Evolutionary conservation across 2,113 vertebrate species (phyloP).

Genomic region (Asarcornis scutulata): DNA sequence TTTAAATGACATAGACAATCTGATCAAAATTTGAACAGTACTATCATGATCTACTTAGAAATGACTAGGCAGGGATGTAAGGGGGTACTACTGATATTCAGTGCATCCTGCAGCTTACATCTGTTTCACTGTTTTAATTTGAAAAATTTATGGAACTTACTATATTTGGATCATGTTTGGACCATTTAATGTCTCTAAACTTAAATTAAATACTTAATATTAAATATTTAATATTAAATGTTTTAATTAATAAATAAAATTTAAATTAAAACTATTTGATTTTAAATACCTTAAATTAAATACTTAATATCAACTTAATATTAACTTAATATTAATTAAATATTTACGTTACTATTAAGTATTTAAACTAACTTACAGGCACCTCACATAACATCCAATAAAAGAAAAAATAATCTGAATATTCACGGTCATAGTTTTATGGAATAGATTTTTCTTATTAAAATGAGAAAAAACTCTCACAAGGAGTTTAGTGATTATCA

Average conservation of each 20-base stretch:
- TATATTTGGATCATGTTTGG: neutral
- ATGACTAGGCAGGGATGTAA: neutral
- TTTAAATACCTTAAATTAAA: too few species aligned
- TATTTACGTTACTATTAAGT: too few species aligned
- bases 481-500: neutral
- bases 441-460: neutral
- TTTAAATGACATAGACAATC: neutral
- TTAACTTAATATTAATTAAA: too few species aligned
- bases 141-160: neutral
- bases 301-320: too few species aligned
- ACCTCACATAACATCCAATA: neutral
- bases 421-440: neutral
- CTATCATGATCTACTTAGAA: neutral
- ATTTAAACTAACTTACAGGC: neutral
- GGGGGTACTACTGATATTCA: neutral
- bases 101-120: neutral
- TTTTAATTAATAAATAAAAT: too few species aligned
- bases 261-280: too few species aligned
- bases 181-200: neutral
- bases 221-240: too few species aligned
- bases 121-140: neutral
- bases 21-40: neutral
- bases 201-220: neutral
- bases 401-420: neutral
- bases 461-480: neutral